Conservation (phyloP, 2,888 invertebrate genomes). For the Empis stercorea region DNA sequence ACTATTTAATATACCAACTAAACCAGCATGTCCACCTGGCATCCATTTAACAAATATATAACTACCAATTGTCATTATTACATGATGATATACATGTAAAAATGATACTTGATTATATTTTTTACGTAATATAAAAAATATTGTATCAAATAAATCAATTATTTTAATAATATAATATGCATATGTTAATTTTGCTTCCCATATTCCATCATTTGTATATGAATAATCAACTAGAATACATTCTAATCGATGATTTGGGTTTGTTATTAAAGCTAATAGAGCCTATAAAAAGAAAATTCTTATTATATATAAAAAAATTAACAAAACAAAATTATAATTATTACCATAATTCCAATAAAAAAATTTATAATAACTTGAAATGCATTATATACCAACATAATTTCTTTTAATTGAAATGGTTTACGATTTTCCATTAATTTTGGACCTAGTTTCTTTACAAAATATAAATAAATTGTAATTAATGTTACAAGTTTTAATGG, state of each 20-base stretch:
- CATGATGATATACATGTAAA: constrained; percentile 58
- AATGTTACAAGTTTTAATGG: constrained; percentile 47
- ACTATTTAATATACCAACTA: constrained; percentile 54
- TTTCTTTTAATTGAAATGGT: constrained; percentile 46
- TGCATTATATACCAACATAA: constrained; percentile 53
- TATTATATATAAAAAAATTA: constrained; percentile 38
- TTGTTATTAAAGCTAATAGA: neutral
- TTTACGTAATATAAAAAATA: constrained; percentile 57
- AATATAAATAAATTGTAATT: constrained; percentile 47
- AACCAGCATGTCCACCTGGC: constrained; percentile 51
- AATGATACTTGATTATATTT: constrained; percentile 53
- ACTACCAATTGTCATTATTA: constrained; percentile 43
- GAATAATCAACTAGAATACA: constrained; percentile 4
- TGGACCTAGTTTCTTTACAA: constrained; percentile 57
- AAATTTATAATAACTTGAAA: constrained; percentile 37
- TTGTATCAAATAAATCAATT: constrained; percentile 51
- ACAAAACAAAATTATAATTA: constrained; percentile 50
- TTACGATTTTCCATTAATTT: constrained; percentile 50
- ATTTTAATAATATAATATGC: constrained; percentile 48
- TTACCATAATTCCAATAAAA: constrained; percentile 13
- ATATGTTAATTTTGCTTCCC: constrained; percentile 31
- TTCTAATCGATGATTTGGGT: neutral
- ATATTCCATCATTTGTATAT: neutral
- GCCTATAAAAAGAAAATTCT: neutral
- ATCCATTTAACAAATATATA: constrained; percentile 47